These are phyloP conservation scores for Elephantulus edwardii DNA, from an alignment of 2,113 vertebrate genomes.

Conservation along the genomic window DNA sequence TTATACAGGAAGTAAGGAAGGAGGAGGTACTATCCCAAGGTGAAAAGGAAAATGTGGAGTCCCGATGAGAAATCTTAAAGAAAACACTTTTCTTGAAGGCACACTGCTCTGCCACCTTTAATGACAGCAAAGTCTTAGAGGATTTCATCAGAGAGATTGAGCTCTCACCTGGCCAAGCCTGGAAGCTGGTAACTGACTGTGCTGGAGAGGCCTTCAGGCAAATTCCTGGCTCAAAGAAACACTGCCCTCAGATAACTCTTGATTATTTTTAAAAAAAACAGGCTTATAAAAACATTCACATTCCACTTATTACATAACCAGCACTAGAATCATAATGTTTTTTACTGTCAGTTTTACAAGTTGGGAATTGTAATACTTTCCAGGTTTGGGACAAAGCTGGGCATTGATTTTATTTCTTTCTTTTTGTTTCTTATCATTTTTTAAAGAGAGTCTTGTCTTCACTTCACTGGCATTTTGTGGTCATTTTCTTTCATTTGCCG, in stretches of 20 bases:
- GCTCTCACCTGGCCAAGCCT: not conserved
- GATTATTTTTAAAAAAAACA: slow-evolving; percentile 57
- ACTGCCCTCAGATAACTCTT: slow-evolving; percentile 59
- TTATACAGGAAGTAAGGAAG: not conserved
- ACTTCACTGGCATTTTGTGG: not conserved
- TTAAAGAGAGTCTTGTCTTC: slow-evolving; percentile 5
- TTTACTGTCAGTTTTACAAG: slow-evolving; percentile 62
- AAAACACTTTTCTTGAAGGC: not conserved
- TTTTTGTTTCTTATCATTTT: not conserved
- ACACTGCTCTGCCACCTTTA: not conserved
- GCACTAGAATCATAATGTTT: slow-evolving; percentile 60
- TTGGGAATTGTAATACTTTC: slow-evolving; percentile 66
- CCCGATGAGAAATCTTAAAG: not conserved
- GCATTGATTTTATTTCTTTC: not conserved
- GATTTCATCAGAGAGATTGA: not conserved
- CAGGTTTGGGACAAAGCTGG: slow-evolving; percentile 46
- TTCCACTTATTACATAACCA: slow-evolving; percentile 64
- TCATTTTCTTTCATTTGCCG: slow-evolving; percentile 3
- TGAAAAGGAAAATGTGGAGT: not conserved
- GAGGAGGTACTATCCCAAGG: not conserved
- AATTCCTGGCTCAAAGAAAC: slow-evolving; percentile 46
- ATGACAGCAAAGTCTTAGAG: not conserved
- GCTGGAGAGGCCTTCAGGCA: not conserved
- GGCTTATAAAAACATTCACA: slow-evolving; percentile 60
- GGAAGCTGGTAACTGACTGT: not conserved